Percentiles rank a stretch among this genome's conserved stretches.
phyloP scores from a whole-genome alignment of 2,113 vertebrate species.

The rabbit (Oryctolagus cuniculus) region mOryCun1.1 NC_091443.1:102053001-102053500 shows the following conservation, averaged over 20 bases:
- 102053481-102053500: neutral
- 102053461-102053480: constrained; percentile 73
- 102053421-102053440: constrained; percentile 3
- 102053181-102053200: neutral
- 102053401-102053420: neutral
- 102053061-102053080: neutral
- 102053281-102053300: neutral
- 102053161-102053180: constrained; percentile 1
- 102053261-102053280: neutral
- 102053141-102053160: neutral
- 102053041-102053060: constrained; percentile 5
- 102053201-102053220: neutral
- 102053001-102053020: constrained; percentile 71
- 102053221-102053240: neutral
- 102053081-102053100: neutral
- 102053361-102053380: neutral
- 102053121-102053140: constrained; percentile 38
- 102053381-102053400: neutral
- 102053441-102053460: constrained; percentile 62
- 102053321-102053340: neutral
- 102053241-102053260: neutral
- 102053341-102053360: constrained; percentile 73
- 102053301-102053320: neutral
- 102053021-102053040: constrained; percentile 17
- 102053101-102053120: neutral